These are phyloP conservation scores for Theristicus caerulescens DNA, from an alignment of 2,113 vertebrate genomes.

Conservation along the genomic window DNA sequence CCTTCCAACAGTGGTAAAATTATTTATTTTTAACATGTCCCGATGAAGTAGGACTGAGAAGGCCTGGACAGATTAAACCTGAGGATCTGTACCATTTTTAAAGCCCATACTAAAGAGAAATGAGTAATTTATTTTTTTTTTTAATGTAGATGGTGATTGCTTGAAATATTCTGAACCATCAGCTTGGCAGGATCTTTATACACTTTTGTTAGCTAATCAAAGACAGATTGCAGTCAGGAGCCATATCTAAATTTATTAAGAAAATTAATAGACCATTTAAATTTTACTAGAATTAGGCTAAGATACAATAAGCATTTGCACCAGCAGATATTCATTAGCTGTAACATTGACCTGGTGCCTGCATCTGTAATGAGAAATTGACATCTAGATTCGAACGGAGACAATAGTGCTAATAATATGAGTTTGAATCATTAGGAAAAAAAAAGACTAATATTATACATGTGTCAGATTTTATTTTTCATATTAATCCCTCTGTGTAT, in stretches of 20 bases:
- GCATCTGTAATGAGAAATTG: slow-evolving; percentile 67
- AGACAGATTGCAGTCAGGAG: slow-evolving; percentile 77
- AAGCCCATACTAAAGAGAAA: background rate
- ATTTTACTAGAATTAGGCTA: slow-evolving; percentile 78
- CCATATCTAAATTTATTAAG: slow-evolving; percentile 83
- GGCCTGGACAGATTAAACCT: background rate
- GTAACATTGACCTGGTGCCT: slow-evolving; percentile 63
- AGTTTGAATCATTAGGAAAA: background rate
- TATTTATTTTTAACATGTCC: background rate
- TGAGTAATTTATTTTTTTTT: background rate
- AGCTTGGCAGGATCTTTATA: slow-evolving; percentile 69
- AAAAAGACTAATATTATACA: background rate
- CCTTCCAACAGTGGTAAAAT: background rate
- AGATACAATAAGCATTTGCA: slow-evolving; percentile 68
- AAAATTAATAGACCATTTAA: slow-evolving; percentile 81
- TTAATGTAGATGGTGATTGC: slow-evolving; percentile 39
- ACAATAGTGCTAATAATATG: background rate
- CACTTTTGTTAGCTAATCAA: slow-evolving; percentile 78
- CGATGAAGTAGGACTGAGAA: background rate
- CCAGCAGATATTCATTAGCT: slow-evolving; percentile 71
- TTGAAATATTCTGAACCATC: slow-evolving; percentile 63
- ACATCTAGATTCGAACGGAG: slow-evolving; percentile 25
- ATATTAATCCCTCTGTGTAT: background rate
- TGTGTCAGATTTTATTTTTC: slow-evolving; percentile 18
- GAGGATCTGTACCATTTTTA: background rate